These are phyloP conservation scores for Corvus cornix DNA, from an alignment of 2,113 vertebrate species.

Conservation along the genomic window DNA sequence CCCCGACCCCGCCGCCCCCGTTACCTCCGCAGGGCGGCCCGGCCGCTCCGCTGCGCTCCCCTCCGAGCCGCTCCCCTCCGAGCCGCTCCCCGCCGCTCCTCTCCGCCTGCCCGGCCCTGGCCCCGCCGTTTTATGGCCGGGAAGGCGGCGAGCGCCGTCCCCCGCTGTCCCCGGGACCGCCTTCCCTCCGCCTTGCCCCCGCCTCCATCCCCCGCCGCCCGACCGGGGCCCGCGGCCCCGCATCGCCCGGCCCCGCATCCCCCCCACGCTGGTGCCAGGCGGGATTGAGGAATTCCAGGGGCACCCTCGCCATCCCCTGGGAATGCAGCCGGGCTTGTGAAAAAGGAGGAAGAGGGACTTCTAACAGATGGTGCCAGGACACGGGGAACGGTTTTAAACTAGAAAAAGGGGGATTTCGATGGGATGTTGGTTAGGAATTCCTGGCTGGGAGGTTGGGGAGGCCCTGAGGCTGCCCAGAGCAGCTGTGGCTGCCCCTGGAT, in stretches of 20 bases:
- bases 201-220: background rate
- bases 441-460: fast-evolving
- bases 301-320: background rate
- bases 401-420: background rate
- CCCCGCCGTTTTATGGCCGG: too few species aligned
- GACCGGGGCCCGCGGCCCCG: too few species aligned
- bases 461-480: background rate
- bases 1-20: too few species aligned
- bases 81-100: too few species aligned
- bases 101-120: too few species aligned
- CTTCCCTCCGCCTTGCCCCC: too few species aligned
- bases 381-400: background rate
- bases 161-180: too few species aligned
- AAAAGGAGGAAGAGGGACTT: background rate
- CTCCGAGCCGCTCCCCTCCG: too few species aligned
- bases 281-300: background rate
- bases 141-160: too few species aligned
- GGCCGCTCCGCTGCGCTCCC: too few species aligned
- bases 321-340: background rate
- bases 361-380: background rate
- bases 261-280: too few species aligned
- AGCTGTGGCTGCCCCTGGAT: background rate
- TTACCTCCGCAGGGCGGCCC: too few species aligned
- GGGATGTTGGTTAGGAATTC: background rate
- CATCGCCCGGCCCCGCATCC: background rate